Evolutionary conservation across 2,113 vertebrate species (phyloP).

Genomic region (Acanthisitta chloris): DNA sequence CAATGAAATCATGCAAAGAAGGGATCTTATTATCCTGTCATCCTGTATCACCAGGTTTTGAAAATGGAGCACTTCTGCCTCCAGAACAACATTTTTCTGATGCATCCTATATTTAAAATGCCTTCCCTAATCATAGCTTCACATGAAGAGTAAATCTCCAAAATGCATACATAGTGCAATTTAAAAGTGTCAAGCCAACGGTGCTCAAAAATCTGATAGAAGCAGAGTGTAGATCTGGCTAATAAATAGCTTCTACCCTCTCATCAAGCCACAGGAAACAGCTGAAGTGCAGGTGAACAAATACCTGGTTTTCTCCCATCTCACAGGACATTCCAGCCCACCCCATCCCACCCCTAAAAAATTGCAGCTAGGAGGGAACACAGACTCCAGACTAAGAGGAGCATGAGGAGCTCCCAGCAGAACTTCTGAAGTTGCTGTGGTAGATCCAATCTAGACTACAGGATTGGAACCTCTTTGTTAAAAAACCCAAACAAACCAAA

Average conservation of each 20-base stretch:
- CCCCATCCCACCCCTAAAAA: background rate
- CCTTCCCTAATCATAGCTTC: background rate
- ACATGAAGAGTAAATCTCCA: background rate
- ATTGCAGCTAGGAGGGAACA: background rate
- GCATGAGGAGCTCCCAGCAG: background rate
- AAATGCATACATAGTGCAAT: background rate
- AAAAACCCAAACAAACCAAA: background rate
- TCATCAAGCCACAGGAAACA: background rate
- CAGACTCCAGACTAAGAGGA: background rate
- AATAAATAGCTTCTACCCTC: background rate
- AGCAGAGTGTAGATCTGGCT: background rate
- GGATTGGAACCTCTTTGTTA: background rate
- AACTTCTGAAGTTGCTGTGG: rapidly evolving
- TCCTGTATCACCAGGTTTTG: background rate
- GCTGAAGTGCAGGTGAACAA: background rate
- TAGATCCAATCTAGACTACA: background rate
- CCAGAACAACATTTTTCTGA: background rate
- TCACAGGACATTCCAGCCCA: background rate
- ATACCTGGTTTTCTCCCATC: rapidly evolving
- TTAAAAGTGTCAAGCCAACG: background rate
- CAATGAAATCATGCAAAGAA: background rate
- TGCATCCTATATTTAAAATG: background rate
- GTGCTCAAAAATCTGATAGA: background rate
- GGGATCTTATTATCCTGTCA: background rate
- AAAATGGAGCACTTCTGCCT: background rate